Evolutionary conservation across 2,797 vertebrate species (phyloP).

Genomic region (Hyperoplus lanceolatus): DNA sequence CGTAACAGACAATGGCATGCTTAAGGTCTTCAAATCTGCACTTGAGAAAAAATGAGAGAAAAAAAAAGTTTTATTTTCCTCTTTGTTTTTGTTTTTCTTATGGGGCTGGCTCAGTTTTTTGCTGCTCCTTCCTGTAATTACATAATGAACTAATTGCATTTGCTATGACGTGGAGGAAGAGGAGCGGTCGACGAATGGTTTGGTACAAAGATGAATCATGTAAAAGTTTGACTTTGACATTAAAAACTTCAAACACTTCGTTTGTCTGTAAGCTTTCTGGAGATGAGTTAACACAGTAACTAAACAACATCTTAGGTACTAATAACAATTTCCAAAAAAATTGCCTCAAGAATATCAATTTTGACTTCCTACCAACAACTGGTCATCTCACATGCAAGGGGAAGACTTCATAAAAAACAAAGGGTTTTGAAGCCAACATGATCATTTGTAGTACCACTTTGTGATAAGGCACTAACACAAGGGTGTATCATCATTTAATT

Average conservation of each 20-base stretch:
- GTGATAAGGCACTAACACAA: neutral
- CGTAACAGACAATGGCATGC: conserved; percentile 87
- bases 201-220: conserved; percentile 86
- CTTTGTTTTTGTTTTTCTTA: conserved; percentile 75
- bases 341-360: neutral
- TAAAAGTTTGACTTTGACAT: conserved; percentile 88
- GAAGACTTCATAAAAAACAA: neutral
- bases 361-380: neutral
- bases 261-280: conserved; percentile 41
- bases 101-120: conserved; percentile 71
- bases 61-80: conserved; percentile 69
- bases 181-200: conserved; percentile 79
- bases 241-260: conserved; percentile 84
- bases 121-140: conserved; percentile 80
- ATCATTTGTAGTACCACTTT: neutral
- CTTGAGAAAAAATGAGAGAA: conserved; percentile 68
- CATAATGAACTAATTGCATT: conserved; percentile 85
- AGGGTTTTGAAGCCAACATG: neutral
- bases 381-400: neutral
- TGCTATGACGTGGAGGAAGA: conserved; percentile 77
- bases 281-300: neutral
- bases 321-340: neutral
- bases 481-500: too few relatives aligned
- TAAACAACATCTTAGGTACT: neutral
- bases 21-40: conserved; percentile 87